These are phyloP conservation scores for Pygocentrus nattereri DNA, from an alignment of 2,797 vertebrate species.

Conservation along the genomic window DNA sequence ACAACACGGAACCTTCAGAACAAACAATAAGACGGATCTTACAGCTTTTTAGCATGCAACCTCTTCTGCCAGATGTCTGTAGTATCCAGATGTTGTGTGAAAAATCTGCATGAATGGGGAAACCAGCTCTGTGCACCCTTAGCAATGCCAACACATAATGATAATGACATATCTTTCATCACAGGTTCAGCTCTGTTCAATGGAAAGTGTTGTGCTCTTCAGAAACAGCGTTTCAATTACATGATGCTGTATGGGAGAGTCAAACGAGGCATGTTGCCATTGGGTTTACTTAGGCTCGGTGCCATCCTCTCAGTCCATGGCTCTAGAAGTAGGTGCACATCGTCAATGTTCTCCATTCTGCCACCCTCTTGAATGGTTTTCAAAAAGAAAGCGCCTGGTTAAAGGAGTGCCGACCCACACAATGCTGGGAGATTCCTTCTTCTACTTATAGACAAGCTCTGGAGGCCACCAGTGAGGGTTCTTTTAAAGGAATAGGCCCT, in stretches of 20 bases:
- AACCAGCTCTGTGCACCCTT: slow-evolving; percentile 39
- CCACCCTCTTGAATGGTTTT: slow-evolving; percentile 44
- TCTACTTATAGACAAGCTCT: slow-evolving; percentile 31
- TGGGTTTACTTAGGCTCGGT: slow-evolving; percentile 51
- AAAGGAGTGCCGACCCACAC: slow-evolving; percentile 44
- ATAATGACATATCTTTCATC: slow-evolving; percentile 50
- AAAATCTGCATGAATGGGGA: slow-evolving; percentile 33
- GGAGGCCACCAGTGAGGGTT: slow-evolving; percentile 32
- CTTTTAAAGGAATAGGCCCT: background rate
- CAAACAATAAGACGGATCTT: slow-evolving; percentile 6
- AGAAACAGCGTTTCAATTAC: slow-evolving; percentile 59
- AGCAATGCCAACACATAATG: slow-evolving; percentile 21
- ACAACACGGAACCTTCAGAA: background rate
- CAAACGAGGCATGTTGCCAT: slow-evolving; percentile 51
- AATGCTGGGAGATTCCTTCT: slow-evolving; percentile 53
- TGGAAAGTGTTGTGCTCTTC: slow-evolving; percentile 47
- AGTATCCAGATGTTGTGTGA: slow-evolving; percentile 45
- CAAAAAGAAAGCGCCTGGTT: slow-evolving; percentile 46
- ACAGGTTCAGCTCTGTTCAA: slow-evolving; percentile 45
- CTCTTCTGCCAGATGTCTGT: slow-evolving; percentile 40
- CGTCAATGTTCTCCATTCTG: slow-evolving; percentile 56
- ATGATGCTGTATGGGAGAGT: slow-evolving; percentile 50
- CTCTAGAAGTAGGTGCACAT: slow-evolving; percentile 47
- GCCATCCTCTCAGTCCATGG: slow-evolving; percentile 50
- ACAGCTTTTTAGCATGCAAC: slow-evolving; percentile 2